These are phyloP conservation scores for Caenorhabditis briggsae DNA, from an alignment of 1,140 invertebrate species.

Conservation along the genomic window DNA sequence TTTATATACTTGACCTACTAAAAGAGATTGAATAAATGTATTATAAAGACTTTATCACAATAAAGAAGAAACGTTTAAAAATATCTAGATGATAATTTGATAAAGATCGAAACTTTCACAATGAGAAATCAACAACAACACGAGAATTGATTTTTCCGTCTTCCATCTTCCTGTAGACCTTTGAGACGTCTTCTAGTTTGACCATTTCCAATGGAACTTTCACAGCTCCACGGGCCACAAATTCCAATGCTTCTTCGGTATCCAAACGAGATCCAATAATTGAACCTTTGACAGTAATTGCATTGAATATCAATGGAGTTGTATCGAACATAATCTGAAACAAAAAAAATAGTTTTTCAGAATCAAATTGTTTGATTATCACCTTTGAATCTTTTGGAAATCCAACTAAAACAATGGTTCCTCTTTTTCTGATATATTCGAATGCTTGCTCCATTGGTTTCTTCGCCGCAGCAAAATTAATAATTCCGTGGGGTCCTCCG, in stretches of 20 bases:
- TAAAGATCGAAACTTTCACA: not conserved
- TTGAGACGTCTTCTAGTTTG: slow-evolving; percentile 59
- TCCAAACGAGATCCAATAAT: slow-evolving; percentile 62
- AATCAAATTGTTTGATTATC: not conserved
- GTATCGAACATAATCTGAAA: slow-evolving; percentile 51
- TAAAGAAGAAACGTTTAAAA: too few species aligned
- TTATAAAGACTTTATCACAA: slow-evolving; percentile 1
- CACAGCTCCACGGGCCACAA: slow-evolving; percentile 62
- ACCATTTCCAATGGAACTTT: slow-evolving; percentile 65
- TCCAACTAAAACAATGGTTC: slow-evolving; percentile 64
- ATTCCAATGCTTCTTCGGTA: slow-evolving; percentile 64
- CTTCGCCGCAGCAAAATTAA: slow-evolving; percentile 59
- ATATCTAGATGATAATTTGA: not conserved
- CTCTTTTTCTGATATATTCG: slow-evolving; percentile 63
- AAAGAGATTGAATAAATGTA: slow-evolving; percentile 11
- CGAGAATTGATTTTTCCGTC: slow-evolving; percentile 60
- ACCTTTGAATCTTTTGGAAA: slow-evolving; percentile 60
- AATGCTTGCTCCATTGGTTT: slow-evolving; percentile 62
- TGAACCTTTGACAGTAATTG: slow-evolving; percentile 60
- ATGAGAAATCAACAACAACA: slow-evolving; percentile 62
- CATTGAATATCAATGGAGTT: slow-evolving; percentile 44
- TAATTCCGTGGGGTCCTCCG: slow-evolving; percentile 64
- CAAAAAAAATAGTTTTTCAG: not conserved
- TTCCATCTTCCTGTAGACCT: slow-evolving; percentile 58
- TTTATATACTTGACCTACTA: slow-evolving; percentile 2